Base-by-base conservation (phyloP, 2,888 invertebrate species). In the Acrobasis suavella region DNA sequence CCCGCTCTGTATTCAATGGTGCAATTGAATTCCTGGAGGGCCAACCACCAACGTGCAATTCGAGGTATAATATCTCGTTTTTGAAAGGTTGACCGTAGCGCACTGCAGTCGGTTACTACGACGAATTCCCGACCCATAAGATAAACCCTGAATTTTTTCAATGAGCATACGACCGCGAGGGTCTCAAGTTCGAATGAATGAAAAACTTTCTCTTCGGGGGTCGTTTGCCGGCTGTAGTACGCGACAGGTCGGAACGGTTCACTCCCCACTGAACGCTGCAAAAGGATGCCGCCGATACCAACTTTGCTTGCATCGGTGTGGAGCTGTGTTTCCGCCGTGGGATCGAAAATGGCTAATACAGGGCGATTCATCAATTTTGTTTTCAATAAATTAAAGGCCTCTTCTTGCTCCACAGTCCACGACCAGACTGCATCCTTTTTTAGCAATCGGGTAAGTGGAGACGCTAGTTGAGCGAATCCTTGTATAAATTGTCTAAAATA, bases 291-390 rank as follows among this genome's bases (percentile, higher is more conserved):
- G 2, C 56, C 67, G 1, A 67, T 32, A 5, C 67, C 67, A 12
- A 50, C 22, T 17, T 62, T 59, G 1, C 63, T 62, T 5, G 67
- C 67, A 16, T 67, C 67, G 5, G 64, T 65, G 51, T 67, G 67
- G 8, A 65, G n/a, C 58, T 67, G 63, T 3, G 63, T 63, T 73
- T 80, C 38, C n/a, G 67, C 32, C 51, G 62, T 16, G 6, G 65
- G 69, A 54, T 72, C 63, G 58, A 74, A 84, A 9, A 81, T 69
- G 0, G 70, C 65, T 17, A 81, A 63, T 15, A 78, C 68, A 0
- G 67, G 71, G 9, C 67, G 63, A n/a, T 64, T 50, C 2, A 65
- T 32, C 16, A 70, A 49, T 9, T 10, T 59, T 9, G 14, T 16
- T 17, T 71, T 71, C 0, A 71, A 42, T 9, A 14, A 16, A 1